phyloP scores from a whole-genome alignment of 1,140 invertebrate genomes.

The Scaptomyza pallida region DNA sequence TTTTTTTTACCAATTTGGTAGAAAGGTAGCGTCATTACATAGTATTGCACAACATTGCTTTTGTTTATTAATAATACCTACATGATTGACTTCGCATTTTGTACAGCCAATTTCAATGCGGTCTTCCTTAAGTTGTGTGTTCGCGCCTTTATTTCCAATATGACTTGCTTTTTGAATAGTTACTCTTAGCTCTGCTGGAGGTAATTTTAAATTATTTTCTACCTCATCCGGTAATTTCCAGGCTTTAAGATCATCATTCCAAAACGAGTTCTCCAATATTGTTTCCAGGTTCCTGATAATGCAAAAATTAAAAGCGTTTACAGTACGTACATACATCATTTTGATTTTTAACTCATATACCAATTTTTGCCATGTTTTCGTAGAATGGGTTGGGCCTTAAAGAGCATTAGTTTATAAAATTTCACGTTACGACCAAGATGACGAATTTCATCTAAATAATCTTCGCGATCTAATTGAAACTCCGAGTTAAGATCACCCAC shows the following conservation, averaged over 20 bases:
- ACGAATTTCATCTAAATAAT: conserved; percentile 93
- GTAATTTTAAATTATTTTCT: conserved; percentile 45
- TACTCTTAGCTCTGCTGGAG: conserved; percentile 29
- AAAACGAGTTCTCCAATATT: conserved; percentile 89
- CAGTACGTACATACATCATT: not conserved
- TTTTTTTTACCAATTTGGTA: too few species aligned
- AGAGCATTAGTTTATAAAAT: conserved; percentile 89
- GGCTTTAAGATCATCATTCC: conserved; percentile 90
- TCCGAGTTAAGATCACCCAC: conserved; percentile 92
- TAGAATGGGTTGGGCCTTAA: conserved; percentile 89
- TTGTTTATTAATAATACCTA: conserved; percentile 7
- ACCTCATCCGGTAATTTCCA: conserved; percentile 89
- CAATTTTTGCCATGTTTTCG: conserved; percentile 91
- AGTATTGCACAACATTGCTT: too few species aligned
- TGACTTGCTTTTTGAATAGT: conserved; percentile 11
- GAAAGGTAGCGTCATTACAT: too few species aligned
- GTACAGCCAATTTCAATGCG: conserved; percentile 5
- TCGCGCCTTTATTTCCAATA: conserved; percentile 5
- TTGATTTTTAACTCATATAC: conserved; percentile 66
- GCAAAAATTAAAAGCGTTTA: not conserved
- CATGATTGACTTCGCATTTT: conserved; percentile 2
- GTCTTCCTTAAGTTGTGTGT: not conserved
- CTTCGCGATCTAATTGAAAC: conserved; percentile 92
- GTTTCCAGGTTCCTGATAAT: conserved; percentile 86
- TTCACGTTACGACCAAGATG: conserved; percentile 90